Evolutionary conservation across 2,113 vertebrate genomes (phyloP), one percentile per base, ranked within the genome.

Genomic region (Anolis carolinensis): DNA sequence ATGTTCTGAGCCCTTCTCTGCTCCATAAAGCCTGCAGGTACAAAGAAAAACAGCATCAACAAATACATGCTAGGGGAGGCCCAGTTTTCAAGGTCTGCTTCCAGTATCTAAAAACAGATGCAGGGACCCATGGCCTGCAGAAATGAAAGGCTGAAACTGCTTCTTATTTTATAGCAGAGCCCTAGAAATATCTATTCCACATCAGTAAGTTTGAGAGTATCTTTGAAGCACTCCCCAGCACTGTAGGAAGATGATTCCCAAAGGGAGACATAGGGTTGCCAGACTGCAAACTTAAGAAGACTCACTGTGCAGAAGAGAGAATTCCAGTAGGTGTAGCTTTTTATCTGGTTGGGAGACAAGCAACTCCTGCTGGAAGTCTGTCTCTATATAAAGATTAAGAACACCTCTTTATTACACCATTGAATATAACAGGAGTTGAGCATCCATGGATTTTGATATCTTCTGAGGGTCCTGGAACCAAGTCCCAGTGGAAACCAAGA

Each of bases 11-110:
- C 55, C 71, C 67, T 50, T 63, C 36, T 75, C n/a, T 32, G 63
- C 71, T 81, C 70, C 59, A 86, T 74, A 25, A 63, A 81, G 79
- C 39, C 79, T 67, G 71, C 85, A 86, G 85, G 85, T 75, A 59
- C 25, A 81, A 65, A 81, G 79, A 48, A 36, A 86, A 86, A 74
- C 25, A 74, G 36, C 59, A 50, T 74, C 78, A 36, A 59, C 75
- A 71, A 79, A 85, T 71, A 70, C 16, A 74, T 75, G 79, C 32
- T 18, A 36, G 18, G 39, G 59, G 79, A 81, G 59, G 25, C 52
- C 67, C 39, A 67, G 18, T 81, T 74, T 81, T 50, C 23, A 67
- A 72, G 71, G 32, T 32, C 79, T 74, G 8, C 65, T 75, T 74
- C 59, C 32, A 30, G 27, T 63, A 52, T 81, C 72, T n/a, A 52